Conservation (phyloP, 2,113 vertebrate species). For the Cricetomys ansorgei region DNA sequence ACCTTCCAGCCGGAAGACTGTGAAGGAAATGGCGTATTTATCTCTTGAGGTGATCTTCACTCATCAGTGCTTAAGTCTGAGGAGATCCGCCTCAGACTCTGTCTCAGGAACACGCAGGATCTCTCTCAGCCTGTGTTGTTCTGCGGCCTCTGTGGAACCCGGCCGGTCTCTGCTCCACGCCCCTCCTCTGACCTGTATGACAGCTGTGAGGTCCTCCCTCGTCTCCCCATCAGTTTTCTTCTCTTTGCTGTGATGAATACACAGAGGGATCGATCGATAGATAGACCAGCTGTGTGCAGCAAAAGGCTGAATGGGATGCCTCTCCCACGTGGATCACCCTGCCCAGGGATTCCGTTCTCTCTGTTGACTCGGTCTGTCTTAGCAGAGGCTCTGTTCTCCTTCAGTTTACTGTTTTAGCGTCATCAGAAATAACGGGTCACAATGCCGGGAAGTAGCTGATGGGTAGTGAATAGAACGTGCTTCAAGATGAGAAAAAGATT, state of each 20-base stretch:
- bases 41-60: not conserved
- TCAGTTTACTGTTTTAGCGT: not conserved
- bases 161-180: not conserved
- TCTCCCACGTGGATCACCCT: not conserved
- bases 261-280: no score
- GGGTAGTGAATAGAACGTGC: not conserved
- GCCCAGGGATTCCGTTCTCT: not conserved
- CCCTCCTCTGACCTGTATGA: not conserved
- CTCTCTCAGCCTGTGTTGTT: no score
- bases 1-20: not conserved
- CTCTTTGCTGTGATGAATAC: not conserved
- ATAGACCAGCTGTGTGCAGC: not conserved
- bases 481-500: conserved; percentile 19
- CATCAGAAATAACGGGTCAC: conserved; percentile 1
- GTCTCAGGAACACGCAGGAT: not conserved
- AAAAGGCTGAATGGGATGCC: not conserved
- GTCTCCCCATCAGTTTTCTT: not conserved
- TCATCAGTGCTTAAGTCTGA: not conserved
- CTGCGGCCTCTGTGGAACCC: not conserved
- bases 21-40: not conserved
- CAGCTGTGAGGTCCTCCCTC: not conserved
- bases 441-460: not conserved
- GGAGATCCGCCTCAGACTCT: not conserved
- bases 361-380: not conserved
- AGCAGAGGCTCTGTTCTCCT: not conserved